These are phyloP conservation scores for Drosophila formosana DNA, from an alignment of 2,888 invertebrate genomes.

Conservation along the genomic window DNA sequence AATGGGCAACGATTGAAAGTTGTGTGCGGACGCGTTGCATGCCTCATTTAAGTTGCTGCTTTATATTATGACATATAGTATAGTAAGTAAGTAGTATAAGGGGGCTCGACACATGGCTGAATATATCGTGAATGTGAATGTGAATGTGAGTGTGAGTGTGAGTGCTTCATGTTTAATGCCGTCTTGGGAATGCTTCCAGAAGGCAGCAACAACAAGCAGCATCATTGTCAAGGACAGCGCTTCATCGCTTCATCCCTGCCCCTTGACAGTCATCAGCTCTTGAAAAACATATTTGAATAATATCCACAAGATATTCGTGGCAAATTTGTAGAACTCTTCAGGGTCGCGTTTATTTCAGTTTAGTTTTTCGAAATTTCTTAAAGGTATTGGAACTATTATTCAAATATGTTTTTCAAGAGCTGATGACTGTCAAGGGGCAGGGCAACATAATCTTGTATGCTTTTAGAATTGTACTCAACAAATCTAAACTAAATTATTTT, in stretches of 20 bases:
- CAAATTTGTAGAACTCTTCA: background rate
- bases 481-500: too few relatives aligned
- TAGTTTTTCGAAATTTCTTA: background rate
- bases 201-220: slow-evolving; percentile 4
- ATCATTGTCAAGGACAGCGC: slow-evolving; percentile 63
- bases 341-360: background rate
- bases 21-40: slow-evolving; percentile 36
- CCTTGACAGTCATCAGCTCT: background rate
- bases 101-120: slow-evolving; percentile 7
- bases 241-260: background rate
- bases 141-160: slow-evolving; percentile 2
- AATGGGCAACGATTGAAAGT: slow-evolving; percentile 11
- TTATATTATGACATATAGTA: slow-evolving; percentile 46
- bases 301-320: background rate
- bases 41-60: slow-evolving; percentile 44
- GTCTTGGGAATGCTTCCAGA: slow-evolving; percentile 33
- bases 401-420: background rate
- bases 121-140: background rate
- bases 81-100: background rate
- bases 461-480: too few relatives aligned
- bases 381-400: too few relatives aligned
- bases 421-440: background rate
- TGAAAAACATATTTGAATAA: too few relatives aligned
- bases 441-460: background rate
- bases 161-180: slow-evolving; percentile 27